These are phyloP conservation scores for Anthopleura xanthogrammica DNA, from an alignment of 92 coral and sea anemone genomes.

Conservation along the genomic window DNA sequence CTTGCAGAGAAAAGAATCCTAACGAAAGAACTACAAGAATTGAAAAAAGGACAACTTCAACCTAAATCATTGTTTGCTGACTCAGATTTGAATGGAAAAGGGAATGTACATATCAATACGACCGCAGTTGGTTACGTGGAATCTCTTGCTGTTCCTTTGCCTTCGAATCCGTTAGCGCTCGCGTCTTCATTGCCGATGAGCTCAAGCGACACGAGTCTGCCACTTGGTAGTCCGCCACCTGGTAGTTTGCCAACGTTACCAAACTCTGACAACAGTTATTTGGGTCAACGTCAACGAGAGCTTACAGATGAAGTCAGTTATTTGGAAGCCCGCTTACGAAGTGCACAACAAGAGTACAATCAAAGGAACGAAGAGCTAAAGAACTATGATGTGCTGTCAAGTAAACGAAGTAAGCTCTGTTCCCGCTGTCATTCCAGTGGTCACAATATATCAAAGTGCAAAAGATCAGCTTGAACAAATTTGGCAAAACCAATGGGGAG, in stretches of 20 bases:
- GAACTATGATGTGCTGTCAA: background rate
- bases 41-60: conserved; percentile 7
- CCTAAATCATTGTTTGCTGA: background rate
- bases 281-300: too few species aligned
- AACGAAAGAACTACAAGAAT: background rate
- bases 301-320: too few species aligned
- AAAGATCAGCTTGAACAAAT: background rate
- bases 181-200: too few species aligned
- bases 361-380: background rate
- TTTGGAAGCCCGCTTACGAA: background rate
- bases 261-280: too few species aligned
- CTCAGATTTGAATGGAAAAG: too few species aligned
- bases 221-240: too few species aligned
- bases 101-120: background rate
- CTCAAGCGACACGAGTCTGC: too few species aligned
- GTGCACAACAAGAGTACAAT: conserved; percentile 22
- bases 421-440: conserved; percentile 35
- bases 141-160: too few species aligned
- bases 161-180: too few species aligned
- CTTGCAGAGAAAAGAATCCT: conserved; percentile 21
- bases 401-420: conserved; percentile 17
- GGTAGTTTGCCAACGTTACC: too few species aligned
- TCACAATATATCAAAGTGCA: conserved; percentile 29
- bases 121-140: background rate
- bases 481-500: too few species aligned